Evolutionary conservation across 2,113 vertebrate species (phyloP), one percentile per base, ranked within the genome.

Genomic region (Chloebia gouldiae): DNA sequence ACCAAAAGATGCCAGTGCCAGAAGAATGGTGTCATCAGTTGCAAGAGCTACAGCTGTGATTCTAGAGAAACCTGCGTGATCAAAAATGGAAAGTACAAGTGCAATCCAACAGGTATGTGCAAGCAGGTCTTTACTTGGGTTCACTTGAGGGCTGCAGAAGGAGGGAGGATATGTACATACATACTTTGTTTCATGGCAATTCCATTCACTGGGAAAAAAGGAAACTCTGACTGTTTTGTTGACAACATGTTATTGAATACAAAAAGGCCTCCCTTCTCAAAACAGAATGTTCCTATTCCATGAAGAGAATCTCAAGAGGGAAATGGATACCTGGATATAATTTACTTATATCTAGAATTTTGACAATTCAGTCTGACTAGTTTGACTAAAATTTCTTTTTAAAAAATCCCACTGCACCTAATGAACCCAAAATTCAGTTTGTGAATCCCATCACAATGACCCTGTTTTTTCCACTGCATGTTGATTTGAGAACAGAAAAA

Each of bases 1-100:
- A 90, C 59, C 73, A 78, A 96, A 78, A 98, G 97, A 95, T 98
- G 98, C 87, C 61, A 97, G 88, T 99, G 98, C 86, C 88, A 97
- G 59, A 86, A 95, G 54, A 92, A 95, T 0, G 97, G 97, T 50
- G 73, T 85, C 79, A 96, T 98, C 81, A 77, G 89, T 4, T 98
- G 98, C 45, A 81, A 90, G 44, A 78, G 97, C n/a, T 84, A 98
- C 4, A 92, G 91, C 71, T 98, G 98, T 65, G 94, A 97, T 35
- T 64, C 72, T 9, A 89, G 95, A 72, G 92, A 97, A 64, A 81
- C 97, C 60, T 98, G 98, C 8, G 68, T 97, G 86, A 94, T 95
- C 90, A 97, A 97, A 90, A 84, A 96, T 15, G 97, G 98, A 54
- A 81, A 98, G 78, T 79, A 98, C 93, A 93, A 91, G 93, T 98